A percentile compares a stretch with the other conserved stretches of the same genome.
phyloP scores from a whole-genome alignment of 2,797 vertebrate genomes.

The Lycodopsis pacificus region DNA sequence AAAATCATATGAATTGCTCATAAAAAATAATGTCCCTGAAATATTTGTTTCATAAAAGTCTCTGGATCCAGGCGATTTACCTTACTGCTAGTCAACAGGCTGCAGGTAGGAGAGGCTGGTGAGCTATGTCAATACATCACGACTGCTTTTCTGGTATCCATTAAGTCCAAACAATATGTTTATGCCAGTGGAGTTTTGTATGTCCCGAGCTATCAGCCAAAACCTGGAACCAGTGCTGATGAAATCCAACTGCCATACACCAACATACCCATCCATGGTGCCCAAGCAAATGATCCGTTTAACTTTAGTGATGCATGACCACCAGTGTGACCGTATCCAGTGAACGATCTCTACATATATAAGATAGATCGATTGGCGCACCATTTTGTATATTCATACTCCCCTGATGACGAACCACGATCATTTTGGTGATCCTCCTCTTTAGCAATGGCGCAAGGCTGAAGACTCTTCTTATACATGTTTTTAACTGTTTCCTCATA shows the following conservation, averaged over 20 bases:
- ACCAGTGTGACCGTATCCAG: background rate
- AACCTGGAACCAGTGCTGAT: background rate
- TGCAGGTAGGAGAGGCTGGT: conserved; percentile 8
- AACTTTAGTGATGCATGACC: background rate
- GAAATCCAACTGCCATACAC: background rate
- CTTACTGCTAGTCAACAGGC: conserved; percentile 36
- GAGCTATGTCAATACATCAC: background rate
- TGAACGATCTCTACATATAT: background rate
- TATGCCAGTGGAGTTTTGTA: background rate
- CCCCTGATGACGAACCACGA: too few relatives aligned
- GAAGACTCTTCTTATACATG: too few relatives aligned
- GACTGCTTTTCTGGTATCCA: background rate
- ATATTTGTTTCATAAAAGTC: conserved; percentile 53
- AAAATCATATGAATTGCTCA: conserved; percentile 30
- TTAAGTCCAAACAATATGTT: background rate
- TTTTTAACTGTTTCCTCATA: too few relatives aligned
- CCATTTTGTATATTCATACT: too few relatives aligned
- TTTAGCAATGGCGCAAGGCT: too few relatives aligned
- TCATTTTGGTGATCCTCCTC: too few relatives aligned
- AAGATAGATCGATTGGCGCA: background rate
- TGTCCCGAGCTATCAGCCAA: background rate
- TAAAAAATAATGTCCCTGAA: conserved; percentile 31
- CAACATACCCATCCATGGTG: background rate
- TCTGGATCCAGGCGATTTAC: conserved; percentile 34
- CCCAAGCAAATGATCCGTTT: background rate